These are phyloP conservation scores for Drosophila nigricruria DNA, from an alignment of 2,888 invertebrate species.

Conservation along the genomic window DNA sequence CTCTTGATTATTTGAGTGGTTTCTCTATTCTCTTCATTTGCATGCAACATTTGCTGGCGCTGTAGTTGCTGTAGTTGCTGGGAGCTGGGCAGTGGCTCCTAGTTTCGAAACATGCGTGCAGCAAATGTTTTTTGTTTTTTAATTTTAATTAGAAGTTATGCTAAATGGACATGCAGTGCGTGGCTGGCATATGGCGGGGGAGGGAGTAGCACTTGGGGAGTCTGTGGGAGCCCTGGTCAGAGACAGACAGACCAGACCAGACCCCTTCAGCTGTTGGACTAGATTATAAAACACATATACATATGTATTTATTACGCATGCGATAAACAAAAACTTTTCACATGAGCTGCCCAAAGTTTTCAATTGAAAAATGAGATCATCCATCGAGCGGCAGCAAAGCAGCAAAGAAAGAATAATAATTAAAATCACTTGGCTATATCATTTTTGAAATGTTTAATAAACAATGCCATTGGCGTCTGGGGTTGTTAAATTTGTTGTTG, in stretches of 20 bases:
- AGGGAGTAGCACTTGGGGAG: constrained; percentile 15
- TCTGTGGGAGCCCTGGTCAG: constrained; percentile 27
- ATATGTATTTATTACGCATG: constrained; percentile 70
- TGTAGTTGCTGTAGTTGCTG: constrained; percentile 40
- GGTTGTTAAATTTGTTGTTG: constrained; percentile 7
- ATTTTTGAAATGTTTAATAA: constrained; percentile 69
- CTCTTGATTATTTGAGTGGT: constrained; percentile 14
- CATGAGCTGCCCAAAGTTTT: constrained; percentile 57
- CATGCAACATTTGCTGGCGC: constrained; percentile 68
- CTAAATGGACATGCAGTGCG: constrained; percentile 70
- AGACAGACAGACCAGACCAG: background rate
- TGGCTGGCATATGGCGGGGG: background rate
- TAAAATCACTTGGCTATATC: constrained; percentile 72
- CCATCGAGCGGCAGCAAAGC: constrained; percentile 31
- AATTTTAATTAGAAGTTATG: constrained; percentile 74
- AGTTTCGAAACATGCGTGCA: constrained; percentile 65
- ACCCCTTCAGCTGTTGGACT: background rate
- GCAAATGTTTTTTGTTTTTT: constrained; percentile 49
- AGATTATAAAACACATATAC: constrained; percentile 21
- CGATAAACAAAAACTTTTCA: constrained; percentile 70
- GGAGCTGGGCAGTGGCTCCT: constrained; percentile 16
- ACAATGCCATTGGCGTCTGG: constrained; percentile 54
- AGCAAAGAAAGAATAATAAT: constrained; percentile 73
- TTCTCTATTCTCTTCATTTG: constrained; percentile 52
- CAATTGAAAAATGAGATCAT: constrained; percentile 79